A percentile compares a stretch with the other conserved stretches of the same genome.
Conservation (phyloP, 1,140 invertebrate species). For the Aphaenogaster ashmeadi region DNA sequence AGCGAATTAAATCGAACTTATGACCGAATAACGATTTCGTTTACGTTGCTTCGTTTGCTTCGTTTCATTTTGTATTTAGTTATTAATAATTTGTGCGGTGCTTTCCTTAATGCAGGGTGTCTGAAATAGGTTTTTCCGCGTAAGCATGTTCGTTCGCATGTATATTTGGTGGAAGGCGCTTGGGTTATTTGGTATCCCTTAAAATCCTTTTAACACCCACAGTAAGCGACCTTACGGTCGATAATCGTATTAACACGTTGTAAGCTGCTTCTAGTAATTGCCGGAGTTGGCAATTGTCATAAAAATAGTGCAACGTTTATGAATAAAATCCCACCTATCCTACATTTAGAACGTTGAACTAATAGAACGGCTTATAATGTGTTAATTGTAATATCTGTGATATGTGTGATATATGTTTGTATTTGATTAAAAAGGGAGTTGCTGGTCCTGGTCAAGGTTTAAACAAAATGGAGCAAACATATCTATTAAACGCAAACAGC, state of each 20-base stretch:
- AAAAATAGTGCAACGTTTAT: conserved; percentile 6
- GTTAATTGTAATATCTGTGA: conserved; percentile 34
- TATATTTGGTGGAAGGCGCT: conserved; percentile 27
- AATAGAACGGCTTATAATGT: conserved; percentile 29
- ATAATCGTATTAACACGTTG: conserved; percentile 55
- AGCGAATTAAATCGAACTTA: conserved; percentile 29
- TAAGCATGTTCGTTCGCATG: conserved; percentile 39
- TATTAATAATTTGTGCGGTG: conserved; percentile 32
- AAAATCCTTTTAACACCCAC: conserved; percentile 55
- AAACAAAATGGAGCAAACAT: conserved; percentile 75
- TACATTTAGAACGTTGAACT: background rate
- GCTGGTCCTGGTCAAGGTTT: conserved; percentile 28
- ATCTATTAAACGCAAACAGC: conserved; percentile 35
- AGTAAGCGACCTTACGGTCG: conserved; percentile 16
- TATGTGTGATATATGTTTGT: background rate
- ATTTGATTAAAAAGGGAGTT: conserved; percentile 7
- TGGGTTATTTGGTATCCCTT: conserved; percentile 38
- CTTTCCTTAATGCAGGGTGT: conserved; percentile 33
- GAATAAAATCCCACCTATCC: background rate
- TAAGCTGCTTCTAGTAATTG: conserved; percentile 45
- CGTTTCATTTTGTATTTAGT: conserved; percentile 28
- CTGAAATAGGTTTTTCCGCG: background rate
- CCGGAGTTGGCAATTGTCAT: background rate
- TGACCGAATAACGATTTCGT: background rate
- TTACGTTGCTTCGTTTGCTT: conserved; percentile 40